These are phyloP conservation scores for Gryon sp. DNA, from an alignment of 1,140 invertebrate genomes.

Conservation along the genomic window DNA sequence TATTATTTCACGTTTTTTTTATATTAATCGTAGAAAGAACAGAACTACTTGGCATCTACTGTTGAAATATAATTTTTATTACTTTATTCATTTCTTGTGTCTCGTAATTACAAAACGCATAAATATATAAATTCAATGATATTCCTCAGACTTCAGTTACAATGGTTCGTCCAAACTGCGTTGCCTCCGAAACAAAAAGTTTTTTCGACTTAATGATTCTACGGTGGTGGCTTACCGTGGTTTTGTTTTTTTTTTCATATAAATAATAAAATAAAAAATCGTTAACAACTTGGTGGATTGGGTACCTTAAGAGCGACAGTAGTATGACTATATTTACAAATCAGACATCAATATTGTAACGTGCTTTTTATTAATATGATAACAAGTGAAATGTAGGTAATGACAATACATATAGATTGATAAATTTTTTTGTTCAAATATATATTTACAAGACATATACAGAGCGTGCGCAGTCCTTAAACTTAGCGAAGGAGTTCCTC, in stretches of 20 bases:
- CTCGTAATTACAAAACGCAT: constrained; percentile 59
- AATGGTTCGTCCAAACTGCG: constrained; percentile 37
- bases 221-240: constrained; percentile 10
- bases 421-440: constrained; percentile 75
- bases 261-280: constrained; percentile 63
- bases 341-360: constrained; percentile 63
- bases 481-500: constrained; percentile 65
- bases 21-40: constrained; percentile 24
- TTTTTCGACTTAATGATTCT: constrained; percentile 39
- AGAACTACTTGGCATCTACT: constrained; percentile 40
- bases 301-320: constrained; percentile 52
- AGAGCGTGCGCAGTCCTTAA: constrained; percentile 74
- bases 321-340: constrained; percentile 57
- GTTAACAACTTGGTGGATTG: constrained; percentile 60
- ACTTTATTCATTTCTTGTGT: constrained; percentile 53
- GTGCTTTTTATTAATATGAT: constrained; percentile 65
- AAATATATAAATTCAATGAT: constrained; percentile 57
- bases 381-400: constrained; percentile 66
- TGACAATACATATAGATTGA: constrained; percentile 64
- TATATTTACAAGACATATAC: constrained; percentile 81
- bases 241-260: too few relatives aligned
- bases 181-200: constrained; percentile 39
- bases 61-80: constrained; percentile 62
- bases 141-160: constrained; percentile 55
- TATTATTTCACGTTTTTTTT: constrained; percentile 1